Conservation (phyloP, 1,140 invertebrate genomes). For the Atta colombica region DNA sequence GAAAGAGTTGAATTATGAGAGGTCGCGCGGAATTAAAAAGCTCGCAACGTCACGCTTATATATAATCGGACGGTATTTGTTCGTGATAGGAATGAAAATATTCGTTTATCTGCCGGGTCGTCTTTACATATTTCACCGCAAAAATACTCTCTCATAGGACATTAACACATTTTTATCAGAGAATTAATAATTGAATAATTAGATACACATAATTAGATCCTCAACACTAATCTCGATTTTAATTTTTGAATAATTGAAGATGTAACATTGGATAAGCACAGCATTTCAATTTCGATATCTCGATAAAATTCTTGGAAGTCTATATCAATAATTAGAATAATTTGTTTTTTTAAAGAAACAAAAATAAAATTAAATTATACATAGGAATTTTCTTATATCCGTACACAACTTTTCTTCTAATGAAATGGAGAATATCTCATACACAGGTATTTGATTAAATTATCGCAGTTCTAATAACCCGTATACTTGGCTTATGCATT, state of each 20-base stretch:
- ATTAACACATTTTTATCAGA: not conserved
- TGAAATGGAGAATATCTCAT: not conserved
- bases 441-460: not conserved
- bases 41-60: conserved; percentile 10
- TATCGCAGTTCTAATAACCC: not conserved
- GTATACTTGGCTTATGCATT: not conserved
- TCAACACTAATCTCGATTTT: not conserved
- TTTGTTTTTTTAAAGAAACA: not conserved
- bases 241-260: not conserved
- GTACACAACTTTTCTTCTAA: not conserved
- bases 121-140: not conserved
- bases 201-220: not conserved
- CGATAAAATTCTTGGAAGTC: not conserved
- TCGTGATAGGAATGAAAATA: conserved; percentile 20
- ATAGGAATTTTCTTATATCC: not conserved
- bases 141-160: not conserved
- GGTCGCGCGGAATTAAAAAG: conserved; percentile 63
- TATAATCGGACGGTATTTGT: conserved; percentile 41
- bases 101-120: conserved; percentile 4
- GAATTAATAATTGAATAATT: not conserved
- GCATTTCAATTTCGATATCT: not conserved
- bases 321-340: not conserved
- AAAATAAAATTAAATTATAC: not conserved
- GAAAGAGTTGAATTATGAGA: conserved; percentile 49
- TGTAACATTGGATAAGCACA: too few relatives aligned